Conservation (phyloP, 2,797 vertebrate species). For the Rhynchonycteris naso region DNA sequence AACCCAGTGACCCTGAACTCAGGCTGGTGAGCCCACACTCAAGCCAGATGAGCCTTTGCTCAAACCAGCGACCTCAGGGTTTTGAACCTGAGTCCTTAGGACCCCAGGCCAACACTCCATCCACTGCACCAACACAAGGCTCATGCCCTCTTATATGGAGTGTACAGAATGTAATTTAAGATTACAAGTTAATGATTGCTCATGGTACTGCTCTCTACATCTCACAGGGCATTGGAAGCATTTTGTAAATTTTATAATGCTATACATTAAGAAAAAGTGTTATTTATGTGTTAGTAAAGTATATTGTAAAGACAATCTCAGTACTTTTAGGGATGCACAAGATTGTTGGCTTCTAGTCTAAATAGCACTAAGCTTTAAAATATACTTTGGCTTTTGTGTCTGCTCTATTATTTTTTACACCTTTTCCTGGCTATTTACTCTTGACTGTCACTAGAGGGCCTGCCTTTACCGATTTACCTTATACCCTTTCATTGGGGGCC, state of each 20-base stretch:
- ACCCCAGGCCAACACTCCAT: too few species aligned
- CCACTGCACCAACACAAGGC: too few species aligned
- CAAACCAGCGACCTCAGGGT: too few species aligned
- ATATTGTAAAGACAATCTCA: accelerated
- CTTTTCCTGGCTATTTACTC: not conserved
- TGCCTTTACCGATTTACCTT: not conserved
- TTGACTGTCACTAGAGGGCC: not conserved
- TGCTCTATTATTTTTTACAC: not conserved
- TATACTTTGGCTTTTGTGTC: not conserved
- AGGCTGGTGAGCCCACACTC: too few species aligned
- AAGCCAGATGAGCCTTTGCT: too few species aligned
- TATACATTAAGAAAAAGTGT: not conserved
- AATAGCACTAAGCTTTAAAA: not conserved
- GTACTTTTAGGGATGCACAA: not conserved
- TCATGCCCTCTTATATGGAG: not conserved
- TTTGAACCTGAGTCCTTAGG: too few species aligned
- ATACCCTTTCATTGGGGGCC: not conserved
- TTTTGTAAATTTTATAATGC: not conserved
- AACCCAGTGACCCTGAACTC: too few species aligned
- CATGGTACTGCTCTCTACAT: too few species aligned
- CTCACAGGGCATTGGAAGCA: not conserved
- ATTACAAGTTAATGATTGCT: too few species aligned
- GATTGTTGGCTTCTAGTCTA: not conserved
- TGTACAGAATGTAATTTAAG: not conserved
- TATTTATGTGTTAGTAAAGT: not conserved